phyloP scores from a whole-genome alignment of 1,140 invertebrate genomes.

The Parapsyche elsis region DNA sequence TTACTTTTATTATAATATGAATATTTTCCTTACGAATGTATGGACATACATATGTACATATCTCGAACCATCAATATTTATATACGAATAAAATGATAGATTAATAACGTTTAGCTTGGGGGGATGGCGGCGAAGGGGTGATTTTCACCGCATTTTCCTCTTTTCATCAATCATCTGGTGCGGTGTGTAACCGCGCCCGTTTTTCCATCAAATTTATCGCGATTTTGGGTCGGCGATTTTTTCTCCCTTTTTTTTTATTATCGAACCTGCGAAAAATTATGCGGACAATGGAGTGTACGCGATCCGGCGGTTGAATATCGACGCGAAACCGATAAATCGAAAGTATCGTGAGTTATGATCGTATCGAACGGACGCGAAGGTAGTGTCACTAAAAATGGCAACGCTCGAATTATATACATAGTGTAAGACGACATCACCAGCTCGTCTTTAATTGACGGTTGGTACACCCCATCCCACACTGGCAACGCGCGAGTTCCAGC shows the following conservation, averaged over 20 bases:
- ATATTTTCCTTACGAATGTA: no score
- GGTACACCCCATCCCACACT: no score
- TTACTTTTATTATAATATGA: neutral
- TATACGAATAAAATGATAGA: neutral
- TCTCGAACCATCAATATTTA: neutral
- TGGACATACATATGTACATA: no score
- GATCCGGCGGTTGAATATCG: neutral
- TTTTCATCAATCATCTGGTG: slow-evolving; percentile 16
- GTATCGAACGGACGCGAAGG: no score
- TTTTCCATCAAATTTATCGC: slow-evolving; percentile 4
- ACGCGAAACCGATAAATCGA: neutral
- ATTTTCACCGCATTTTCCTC: neutral
- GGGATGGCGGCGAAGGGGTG: neutral
- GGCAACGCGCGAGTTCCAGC: no score
- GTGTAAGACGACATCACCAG: no score
- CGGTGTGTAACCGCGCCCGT: neutral
- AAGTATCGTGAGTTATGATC: neutral
- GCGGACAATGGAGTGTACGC: neutral
- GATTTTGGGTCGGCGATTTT: neutral
- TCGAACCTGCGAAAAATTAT: neutral
- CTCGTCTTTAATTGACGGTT: no score
- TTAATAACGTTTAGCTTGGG: neutral
- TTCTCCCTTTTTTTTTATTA: neutral
- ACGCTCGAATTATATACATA: no score
- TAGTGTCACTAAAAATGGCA: no score